Base-by-base conservation (phyloP, 2,888 invertebrate species). In the Amblyteles armatorius region DNA sequence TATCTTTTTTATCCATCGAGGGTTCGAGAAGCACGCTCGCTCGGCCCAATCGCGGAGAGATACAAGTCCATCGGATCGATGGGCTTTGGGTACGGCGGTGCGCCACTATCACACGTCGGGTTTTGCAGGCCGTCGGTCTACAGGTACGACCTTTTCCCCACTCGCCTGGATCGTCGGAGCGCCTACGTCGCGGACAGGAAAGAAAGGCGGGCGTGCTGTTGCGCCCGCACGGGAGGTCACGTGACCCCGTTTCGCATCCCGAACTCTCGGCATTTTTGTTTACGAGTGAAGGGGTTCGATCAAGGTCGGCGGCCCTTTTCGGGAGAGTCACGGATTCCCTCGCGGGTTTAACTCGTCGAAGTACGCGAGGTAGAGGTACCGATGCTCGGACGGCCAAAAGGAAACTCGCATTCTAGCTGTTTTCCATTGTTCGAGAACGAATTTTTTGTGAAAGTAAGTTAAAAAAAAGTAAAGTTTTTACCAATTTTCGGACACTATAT, bases 11-110 rank as follows among this genome's bases (percentile, higher is more conserved):
- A 40, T 40, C 52, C 6, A 40, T 65, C 36, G 76, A 67, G 52
- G 67, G 67, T 36, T 50, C 40, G 33, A 13, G 29, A 7, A 44
- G 13, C 44, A 36, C 36, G 55, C 52, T 55, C 48, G 52, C 22
- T 52, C 19, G 36, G 22, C 36, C 36, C 52, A 65, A 33, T 50
- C 19, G 33, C n/a, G 11, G 22, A 55, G 22, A 57, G 29, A 74
- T n/a, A 40, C 13, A 36, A 76, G 76, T 36, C 22, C 22, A 11
- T 22, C 50, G 40, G 36, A 68, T 68, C 68, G 68, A 68, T 68
- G 29, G 22, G 16, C 11, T 4, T 48, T 19, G 19, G 7, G 22
- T 16, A 22, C 19, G 26, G 3, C 44, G 68, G 11, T n/a, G 68
- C 44, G 26, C 40, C 26, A 44, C 68, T 19, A 13, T 1, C 68